These are phyloP conservation scores for Hyposoter dolosus DNA, from an alignment of 2,888 invertebrate species.

Conservation along the genomic window DNA sequence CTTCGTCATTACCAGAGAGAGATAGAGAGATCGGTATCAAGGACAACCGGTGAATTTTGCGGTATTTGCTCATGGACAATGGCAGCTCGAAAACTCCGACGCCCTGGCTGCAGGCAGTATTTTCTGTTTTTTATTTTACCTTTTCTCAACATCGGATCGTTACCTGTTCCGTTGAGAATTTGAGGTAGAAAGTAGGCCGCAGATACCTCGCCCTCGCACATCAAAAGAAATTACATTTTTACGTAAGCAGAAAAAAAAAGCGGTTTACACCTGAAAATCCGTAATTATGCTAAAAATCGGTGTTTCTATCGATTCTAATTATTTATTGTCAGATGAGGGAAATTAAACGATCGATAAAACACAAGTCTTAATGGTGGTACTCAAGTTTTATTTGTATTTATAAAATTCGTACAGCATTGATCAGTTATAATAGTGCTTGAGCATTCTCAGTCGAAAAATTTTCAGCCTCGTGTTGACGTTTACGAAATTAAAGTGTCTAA, in stretches of 20 bases:
- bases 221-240: slow-evolving; percentile 25
- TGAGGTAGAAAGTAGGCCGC: slow-evolving; percentile 61
- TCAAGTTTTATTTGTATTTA: slow-evolving; percentile 52
- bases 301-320: background rate
- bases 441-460: background rate
- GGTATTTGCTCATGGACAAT: slow-evolving; percentile 62
- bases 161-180: slow-evolving; percentile 48
- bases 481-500: background rate
- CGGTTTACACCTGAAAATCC: background rate
- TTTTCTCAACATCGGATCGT: slow-evolving; percentile 43
- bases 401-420: slow-evolving; percentile 30
- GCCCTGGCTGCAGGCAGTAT: slow-evolving; percentile 57
- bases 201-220: slow-evolving; percentile 20
- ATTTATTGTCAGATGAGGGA: background rate
- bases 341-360: background rate
- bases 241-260: background rate
- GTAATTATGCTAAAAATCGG: background rate
- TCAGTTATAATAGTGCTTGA: slow-evolving; percentile 5
- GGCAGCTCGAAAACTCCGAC: slow-evolving; percentile 43
- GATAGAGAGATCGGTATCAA: slow-evolving; percentile 67
- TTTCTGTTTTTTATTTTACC: slow-evolving; percentile 12
- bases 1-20: slow-evolving; percentile 25
- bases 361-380: background rate
- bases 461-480: slow-evolving; percentile 2
- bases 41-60: slow-evolving; percentile 71